phyloP scores from a whole-genome alignment of 2,113 vertebrate genomes.

The Saguinus imperator region DNA sequence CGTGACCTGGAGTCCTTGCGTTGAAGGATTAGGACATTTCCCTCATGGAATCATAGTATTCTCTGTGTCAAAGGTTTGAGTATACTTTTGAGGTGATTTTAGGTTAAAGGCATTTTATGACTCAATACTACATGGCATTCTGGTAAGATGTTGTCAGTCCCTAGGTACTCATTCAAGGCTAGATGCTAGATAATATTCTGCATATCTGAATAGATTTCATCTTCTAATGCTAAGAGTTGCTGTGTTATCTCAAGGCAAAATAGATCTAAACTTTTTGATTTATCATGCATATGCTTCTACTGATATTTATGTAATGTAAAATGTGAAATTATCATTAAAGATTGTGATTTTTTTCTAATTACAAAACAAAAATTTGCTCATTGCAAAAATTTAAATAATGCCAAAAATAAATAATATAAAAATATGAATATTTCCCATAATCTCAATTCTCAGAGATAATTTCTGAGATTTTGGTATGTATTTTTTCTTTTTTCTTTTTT shows the following conservation, averaged over 20 bases:
- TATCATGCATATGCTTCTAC: not conserved
- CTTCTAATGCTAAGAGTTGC: conserved; percentile 63
- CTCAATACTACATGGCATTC: conserved; percentile 75
- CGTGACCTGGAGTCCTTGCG: conserved; percentile 51
- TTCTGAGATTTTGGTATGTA: conserved; percentile 48
- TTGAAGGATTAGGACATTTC: conserved; percentile 72
- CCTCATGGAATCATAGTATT: conserved; percentile 73
- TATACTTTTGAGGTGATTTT: conserved; percentile 62
- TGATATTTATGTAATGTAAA: not conserved
- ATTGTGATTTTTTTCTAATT: conserved; percentile 37
- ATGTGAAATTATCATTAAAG: not conserved
- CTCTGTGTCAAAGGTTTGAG: conserved; percentile 70
- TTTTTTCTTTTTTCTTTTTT: not conserved
- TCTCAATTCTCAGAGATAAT: conserved; percentile 56
- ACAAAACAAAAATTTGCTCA: not conserved
- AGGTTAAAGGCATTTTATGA: conserved; percentile 73
- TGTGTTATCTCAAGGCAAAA: conserved; percentile 17
- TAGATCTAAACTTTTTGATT: not conserved
- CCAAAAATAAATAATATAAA: conserved; percentile 31
- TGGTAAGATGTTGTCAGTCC: conserved; percentile 77
- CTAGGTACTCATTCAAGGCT: conserved; percentile 73
- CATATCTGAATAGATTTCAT: conserved; percentile 75
- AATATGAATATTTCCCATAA: conserved; percentile 6
- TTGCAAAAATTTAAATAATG: conserved; percentile 1
- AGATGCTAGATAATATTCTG: conserved; percentile 78